Evolutionary conservation across 2,888 invertebrate genomes (phyloP).

Genomic region (Halictus quadricinctus): DNA sequence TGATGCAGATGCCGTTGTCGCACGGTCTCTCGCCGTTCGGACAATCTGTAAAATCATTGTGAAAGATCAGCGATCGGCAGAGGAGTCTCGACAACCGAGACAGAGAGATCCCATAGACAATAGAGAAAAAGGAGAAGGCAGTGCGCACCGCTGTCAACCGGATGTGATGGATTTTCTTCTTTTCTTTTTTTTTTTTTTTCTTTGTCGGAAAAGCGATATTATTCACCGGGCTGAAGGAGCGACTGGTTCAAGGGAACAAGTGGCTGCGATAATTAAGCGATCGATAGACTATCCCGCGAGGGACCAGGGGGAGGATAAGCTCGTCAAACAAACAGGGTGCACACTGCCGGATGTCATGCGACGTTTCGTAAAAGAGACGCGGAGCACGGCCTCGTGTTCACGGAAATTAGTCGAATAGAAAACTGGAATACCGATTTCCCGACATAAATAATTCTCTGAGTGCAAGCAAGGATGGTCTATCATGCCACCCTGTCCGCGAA

Average conservation of each 20-base stretch:
- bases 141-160: conserved; percentile 31
- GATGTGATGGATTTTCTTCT: not conserved
- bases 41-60: conserved; percentile 75
- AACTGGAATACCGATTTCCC: conserved; percentile 28
- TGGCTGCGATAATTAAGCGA: conserved; percentile 60
- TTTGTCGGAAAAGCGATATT: not conserved
- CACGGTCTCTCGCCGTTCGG: conserved; percentile 84
- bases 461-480: not conserved
- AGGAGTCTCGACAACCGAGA: not conserved
- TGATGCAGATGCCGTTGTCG: conserved; percentile 85
- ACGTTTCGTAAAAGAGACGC: conserved; percentile 41
- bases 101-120: conserved; percentile 1
- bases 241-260: conserved; percentile 49
- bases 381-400: conserved; percentile 39
- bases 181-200: not conserved
- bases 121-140: conserved; percentile 14
- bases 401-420: not conserved
- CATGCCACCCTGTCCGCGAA: not conserved
- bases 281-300: conserved; percentile 52
- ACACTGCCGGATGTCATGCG: conserved; percentile 61
- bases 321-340: conserved; percentile 56
- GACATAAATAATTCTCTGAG: not conserved
- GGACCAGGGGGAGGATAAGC: conserved; percentile 45
- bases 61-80: conserved; percentile 19
- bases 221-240: not conserved